Evolutionary conservation across 2,113 vertebrate genomes (phyloP).

Genomic region (Malurus melanocephalus): DNA sequence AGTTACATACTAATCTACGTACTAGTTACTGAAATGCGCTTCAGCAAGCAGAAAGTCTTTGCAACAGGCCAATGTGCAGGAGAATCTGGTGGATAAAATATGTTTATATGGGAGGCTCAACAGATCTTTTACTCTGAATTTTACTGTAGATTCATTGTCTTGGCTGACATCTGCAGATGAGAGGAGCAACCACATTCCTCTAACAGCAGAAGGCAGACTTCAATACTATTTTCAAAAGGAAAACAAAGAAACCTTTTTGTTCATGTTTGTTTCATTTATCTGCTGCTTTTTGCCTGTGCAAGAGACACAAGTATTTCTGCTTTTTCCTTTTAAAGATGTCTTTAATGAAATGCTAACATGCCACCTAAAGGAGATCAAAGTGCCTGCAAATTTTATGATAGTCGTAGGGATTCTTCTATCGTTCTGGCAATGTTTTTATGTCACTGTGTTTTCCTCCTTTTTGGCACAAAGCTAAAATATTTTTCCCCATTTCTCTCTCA

Average conservation of each 20-base stretch:
- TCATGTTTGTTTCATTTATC: background rate
- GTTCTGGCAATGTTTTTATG: background rate
- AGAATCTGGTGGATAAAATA: background rate
- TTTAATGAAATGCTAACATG: constrained; percentile 46
- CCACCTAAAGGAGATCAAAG: constrained; percentile 16
- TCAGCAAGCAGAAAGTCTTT: background rate
- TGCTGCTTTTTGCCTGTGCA: background rate
- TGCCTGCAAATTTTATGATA: background rate
- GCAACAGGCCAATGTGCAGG: background rate
- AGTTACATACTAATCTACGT: background rate
- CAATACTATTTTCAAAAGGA: background rate
- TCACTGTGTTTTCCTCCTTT: background rate
- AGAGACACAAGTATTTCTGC: background rate
- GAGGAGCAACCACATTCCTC: background rate
- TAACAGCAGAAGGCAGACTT: background rate
- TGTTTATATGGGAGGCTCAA: background rate
- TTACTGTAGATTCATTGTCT: background rate
- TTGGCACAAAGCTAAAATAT: background rate
- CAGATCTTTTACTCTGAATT: background rate
- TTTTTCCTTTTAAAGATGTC: background rate
- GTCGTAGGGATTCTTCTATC: background rate
- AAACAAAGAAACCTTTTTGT: background rate
- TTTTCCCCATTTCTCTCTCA: background rate
- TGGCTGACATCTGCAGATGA: background rate
- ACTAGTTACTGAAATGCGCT: background rate